phyloP scores from a whole-genome alignment of 2,113 vertebrate genomes.

The Gymnogyps californianus region DNA sequence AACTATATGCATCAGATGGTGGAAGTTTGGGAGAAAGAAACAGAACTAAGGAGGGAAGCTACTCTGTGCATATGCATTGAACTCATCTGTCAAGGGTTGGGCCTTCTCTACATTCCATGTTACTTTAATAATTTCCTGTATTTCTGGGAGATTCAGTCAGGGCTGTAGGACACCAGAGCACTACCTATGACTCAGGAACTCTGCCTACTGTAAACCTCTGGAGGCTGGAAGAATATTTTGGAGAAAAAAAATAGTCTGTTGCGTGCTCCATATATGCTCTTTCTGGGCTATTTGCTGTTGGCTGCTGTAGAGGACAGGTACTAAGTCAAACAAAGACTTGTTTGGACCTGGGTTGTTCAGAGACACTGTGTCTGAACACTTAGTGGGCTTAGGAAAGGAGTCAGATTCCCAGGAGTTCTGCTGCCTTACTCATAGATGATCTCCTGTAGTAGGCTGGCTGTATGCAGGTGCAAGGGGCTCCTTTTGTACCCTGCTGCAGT shows the following conservation, averaged over 20 bases:
- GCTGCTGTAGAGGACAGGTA: neutral
- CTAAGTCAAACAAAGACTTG: neutral
- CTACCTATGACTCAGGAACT: fast-evolving
- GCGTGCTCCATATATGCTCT: neutral
- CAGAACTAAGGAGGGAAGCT: neutral
- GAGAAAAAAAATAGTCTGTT: neutral
- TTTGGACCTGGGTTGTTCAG: neutral
- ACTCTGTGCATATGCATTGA: neutral
- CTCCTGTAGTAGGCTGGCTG: neutral
- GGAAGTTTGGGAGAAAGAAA: neutral
- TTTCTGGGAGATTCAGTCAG: neutral
- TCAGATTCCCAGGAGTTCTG: neutral
- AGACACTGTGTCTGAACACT: neutral
- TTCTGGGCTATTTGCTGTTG: neutral
- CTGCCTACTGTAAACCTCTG: neutral
- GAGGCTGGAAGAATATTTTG: neutral
- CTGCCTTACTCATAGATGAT: neutral
- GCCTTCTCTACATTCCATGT: neutral
- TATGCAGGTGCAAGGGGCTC: neutral
- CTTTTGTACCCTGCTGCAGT: neutral
- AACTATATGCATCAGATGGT: neutral
- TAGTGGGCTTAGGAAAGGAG: neutral
- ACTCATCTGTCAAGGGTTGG: neutral
- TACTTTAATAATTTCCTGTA: neutral
- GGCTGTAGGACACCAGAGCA: neutral